Evolutionary conservation across 2,888 invertebrate species (phyloP), one percentile per base, ranked within the genome.

Genomic region (Pachymerium ferrugineum): DNA sequence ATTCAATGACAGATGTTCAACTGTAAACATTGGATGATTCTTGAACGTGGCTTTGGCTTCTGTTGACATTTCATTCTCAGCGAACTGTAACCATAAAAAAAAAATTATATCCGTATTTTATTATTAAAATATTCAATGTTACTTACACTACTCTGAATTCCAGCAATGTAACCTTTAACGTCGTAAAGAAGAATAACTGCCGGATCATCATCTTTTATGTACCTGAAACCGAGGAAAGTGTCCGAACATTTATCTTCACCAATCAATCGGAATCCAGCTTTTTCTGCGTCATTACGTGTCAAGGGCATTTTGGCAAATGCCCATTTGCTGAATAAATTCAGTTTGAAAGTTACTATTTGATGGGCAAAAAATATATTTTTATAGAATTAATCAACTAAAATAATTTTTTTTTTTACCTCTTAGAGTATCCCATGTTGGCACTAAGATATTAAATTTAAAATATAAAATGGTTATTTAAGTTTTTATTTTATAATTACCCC

Each of bases 221-320:
- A 82, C 5, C 81, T 78, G 25, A 76, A 62, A 0, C 82, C 82
- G n/a, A 75, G 76, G 74, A 80, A 81, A 10, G 77, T 76, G 5
- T 76, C 77, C 74, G 67, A n/a, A 70, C 33, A 33, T 47, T 47
- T 16, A 33, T 33, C 33, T 8, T 33, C 12, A 12, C 12, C 12
- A 6, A 33, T 8, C 6, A 8, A 12, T 33, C 12, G 5, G 12
- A 33, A 33, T 33, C 33, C 33, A 33, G 33, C 33, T 33, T 33
- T 33, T 33, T 8, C 12, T 33, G 33, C 33, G 12, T 6, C 33
- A 33, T 33, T 33, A 8, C 12, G 5, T 8, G 33, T 33, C 6
- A 33, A 12, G 6, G 33, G 33, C 33, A 33, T 33, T 33, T 33
- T 47, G 16, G 47, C 33, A 33, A 33, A 33, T 33, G 6, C 33